phyloP scores from a whole-genome alignment of 2,888 invertebrate genomes.

The Craniophora ligustri region DNA sequence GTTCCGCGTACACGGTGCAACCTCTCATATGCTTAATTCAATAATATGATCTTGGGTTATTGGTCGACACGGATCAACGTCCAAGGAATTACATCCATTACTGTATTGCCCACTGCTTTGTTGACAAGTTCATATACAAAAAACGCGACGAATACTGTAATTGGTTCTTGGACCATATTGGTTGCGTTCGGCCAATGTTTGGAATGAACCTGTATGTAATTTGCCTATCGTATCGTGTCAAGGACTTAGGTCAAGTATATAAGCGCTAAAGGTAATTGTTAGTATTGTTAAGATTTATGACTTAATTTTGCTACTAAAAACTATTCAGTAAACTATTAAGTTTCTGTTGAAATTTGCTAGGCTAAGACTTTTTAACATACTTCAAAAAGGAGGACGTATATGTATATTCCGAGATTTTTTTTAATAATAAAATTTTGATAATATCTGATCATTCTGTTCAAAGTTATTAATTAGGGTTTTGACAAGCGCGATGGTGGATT shows the following conservation, averaged over 20 bases:
- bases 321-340: too few species aligned
- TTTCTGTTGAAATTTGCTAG: too few species aligned
- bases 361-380: too few species aligned
- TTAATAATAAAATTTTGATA: too few species aligned
- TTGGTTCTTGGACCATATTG: background rate
- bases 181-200: constrained; percentile 10
- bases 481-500: too few species aligned
- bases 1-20: constrained; percentile 19
- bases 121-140: too few species aligned
- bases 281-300: background rate
- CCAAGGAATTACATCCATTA: constrained; percentile 2
- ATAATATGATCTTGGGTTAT: constrained; percentile 24
- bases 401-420: too few species aligned
- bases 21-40: constrained; percentile 28
- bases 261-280: background rate
- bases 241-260: constrained; percentile 23
- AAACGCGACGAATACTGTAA: constrained; percentile 1
- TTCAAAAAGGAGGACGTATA: too few species aligned
- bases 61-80: constrained; percentile 1
- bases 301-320: background rate
- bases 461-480: too few species aligned
- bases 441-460: too few species aligned
- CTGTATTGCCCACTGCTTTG: background rate
- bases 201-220: constrained; percentile 9
- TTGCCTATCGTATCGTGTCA: constrained; percentile 33